These are phyloP conservation scores for Eurytoma adleriae DNA, from an alignment of 2,888 invertebrate genomes.

Conservation along the genomic window DNA sequence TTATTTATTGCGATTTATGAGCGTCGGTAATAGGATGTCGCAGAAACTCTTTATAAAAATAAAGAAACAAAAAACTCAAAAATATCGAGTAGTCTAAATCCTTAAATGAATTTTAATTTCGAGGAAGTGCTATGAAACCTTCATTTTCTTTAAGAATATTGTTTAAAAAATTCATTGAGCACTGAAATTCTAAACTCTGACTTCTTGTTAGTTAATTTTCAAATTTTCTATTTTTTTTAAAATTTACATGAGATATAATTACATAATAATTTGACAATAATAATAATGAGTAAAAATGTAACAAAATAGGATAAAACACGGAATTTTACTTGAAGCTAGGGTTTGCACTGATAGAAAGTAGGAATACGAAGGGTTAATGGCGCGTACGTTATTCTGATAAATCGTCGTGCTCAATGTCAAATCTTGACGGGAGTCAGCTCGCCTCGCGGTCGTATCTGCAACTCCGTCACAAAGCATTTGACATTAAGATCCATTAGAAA, in stretches of 20 bases:
- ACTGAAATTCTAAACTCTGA: too few species aligned
- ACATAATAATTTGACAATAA: background rate
- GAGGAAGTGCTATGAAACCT: too few species aligned
- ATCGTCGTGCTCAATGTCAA: constrained; percentile 72
- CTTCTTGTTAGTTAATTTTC: too few species aligned
- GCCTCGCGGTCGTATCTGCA: constrained; percentile 52
- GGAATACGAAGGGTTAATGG: constrained; percentile 72
- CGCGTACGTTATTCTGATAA: constrained; percentile 75
- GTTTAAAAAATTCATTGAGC: too few species aligned
- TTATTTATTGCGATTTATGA: too few species aligned
- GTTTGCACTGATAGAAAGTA: constrained; percentile 63
- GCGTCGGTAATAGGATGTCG: too few species aligned
- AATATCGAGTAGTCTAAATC: too few species aligned
- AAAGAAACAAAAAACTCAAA: too few species aligned
- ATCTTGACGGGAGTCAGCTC: constrained; percentile 67
- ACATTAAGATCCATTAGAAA: constrained; percentile 58
- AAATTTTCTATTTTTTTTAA: too few species aligned
- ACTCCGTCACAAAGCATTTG: constrained; percentile 55
- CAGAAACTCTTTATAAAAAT: too few species aligned
- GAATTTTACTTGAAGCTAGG: constrained; percentile 30
- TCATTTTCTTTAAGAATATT: too few species aligned
- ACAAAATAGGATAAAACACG: background rate
- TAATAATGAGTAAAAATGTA: background rate
- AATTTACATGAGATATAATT: background rate
- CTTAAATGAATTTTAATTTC: too few species aligned